phyloP scores from a whole-genome alignment of 2,797 vertebrate species.

The Crenichthys baileyi region DNA sequence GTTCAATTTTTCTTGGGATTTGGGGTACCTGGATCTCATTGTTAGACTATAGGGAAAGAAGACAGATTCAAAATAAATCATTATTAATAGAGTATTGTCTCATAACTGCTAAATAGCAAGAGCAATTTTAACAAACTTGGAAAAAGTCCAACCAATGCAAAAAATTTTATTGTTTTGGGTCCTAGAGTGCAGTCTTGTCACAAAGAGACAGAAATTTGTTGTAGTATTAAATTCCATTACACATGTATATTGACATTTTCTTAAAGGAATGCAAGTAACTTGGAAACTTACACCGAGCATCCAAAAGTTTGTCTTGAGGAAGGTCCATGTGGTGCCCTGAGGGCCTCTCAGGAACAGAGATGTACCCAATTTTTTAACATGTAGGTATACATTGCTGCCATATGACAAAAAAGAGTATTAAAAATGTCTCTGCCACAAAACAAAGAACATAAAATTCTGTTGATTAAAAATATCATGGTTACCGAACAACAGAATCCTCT shows the following conservation, averaged over 20 bases:
- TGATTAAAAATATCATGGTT: constrained; percentile 15
- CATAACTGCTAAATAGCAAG: not conserved
- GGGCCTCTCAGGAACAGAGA: constrained; percentile 78
- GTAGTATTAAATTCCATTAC: not conserved
- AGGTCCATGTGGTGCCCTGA: constrained; percentile 72
- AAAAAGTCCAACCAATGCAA: not conserved
- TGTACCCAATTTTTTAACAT: constrained; percentile 17
- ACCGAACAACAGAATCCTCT: constrained; percentile 66
- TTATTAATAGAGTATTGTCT: constrained; percentile 6
- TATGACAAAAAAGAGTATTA: not conserved
- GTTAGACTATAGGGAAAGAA: constrained; percentile 71
- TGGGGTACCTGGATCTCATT: constrained; percentile 54
- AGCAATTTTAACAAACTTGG: not conserved
- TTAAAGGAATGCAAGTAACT: not conserved
- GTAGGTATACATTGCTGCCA: constrained; percentile 74
- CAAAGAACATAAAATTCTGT: not conserved
- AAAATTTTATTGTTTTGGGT: not conserved
- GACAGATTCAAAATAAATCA: constrained; percentile 17
- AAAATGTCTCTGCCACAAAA: not conserved
- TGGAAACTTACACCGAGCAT: constrained; percentile 64
- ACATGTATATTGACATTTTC: not conserved
- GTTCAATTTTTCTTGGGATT: fast-evolving
- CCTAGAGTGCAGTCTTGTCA: too few species aligned
- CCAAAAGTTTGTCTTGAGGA: constrained; percentile 20
- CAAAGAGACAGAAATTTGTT: not conserved